Evolutionary conservation across 2,888 invertebrate genomes (phyloP), one percentile per base, ranked within the genome.

Genomic region (Pachydiplax longipennis): DNA sequence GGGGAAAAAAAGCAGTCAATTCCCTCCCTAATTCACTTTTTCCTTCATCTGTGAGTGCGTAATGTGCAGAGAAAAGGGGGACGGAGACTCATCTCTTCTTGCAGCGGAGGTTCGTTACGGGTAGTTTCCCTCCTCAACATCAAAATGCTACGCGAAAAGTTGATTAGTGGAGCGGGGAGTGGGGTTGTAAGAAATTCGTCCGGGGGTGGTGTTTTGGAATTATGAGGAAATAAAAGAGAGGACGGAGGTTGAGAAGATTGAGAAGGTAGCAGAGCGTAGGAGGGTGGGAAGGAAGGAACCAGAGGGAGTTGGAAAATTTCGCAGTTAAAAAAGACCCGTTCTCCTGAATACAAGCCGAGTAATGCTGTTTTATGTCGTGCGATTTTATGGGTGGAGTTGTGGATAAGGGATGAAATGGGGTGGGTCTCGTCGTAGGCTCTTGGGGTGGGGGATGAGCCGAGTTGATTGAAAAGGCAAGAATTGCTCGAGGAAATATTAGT

Each of bases 401-500:
- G 12, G 8, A n/a, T n/a, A 10, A 31, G 31, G 31, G 80, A 18
- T 80, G 80, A 35, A 35, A 22, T 12, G 13, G 22, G 81, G 37
- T 13, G 40, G 81, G 22, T 3, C 8, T 15, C 2, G 81, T 44
- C 15, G 44, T 18, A 8, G 37, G 18, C 2, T n/a, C n/a, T n/a
- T n/a, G n/a, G n/a, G 83, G 0, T 5, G 35, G 31, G 35, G 22
- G 61, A 25, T 15, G 31, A 13, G 53, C 65, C 37, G 87, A 61
- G 61, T 87, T 61, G 87, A 87, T 87, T 87, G 61, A 87, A 87
- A 87, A 87, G 65, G 87, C 58, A 37, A 31, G 87, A 87, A 48
- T 82, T 48, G 44, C 82, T n/a, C 58, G 61, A 37, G 61, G 87
- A 87, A 87, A 65, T 65, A 65, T 87, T 87, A 37, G 61, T 65